phyloP scores from a whole-genome alignment of 2,797 vertebrate species.

The Pipistrellus kuhlii region DNA sequence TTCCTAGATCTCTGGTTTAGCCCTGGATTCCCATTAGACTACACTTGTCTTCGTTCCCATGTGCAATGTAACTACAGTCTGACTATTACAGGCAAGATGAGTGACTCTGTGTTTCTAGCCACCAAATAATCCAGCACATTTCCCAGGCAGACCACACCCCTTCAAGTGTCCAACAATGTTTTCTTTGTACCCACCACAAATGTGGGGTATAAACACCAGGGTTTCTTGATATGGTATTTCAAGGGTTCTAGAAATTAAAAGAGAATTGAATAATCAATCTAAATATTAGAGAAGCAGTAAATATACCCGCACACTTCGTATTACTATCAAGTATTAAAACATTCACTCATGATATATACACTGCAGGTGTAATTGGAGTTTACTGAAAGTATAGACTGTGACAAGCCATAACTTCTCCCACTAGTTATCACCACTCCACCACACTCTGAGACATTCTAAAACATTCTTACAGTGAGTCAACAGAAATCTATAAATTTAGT shows the following conservation, averaged over 20 bases:
- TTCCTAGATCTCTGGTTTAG: background rate
- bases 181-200: background rate
- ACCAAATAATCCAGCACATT: background rate
- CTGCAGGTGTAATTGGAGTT: conserved; percentile 57
- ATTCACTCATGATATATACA: conserved; percentile 43
- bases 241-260: background rate
- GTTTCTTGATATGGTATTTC: background rate
- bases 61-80: background rate
- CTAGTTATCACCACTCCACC: conserved; percentile 70
- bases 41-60: background rate
- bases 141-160: background rate
- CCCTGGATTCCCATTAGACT: background rate
- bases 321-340: conserved; percentile 28
- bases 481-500: conserved; percentile 71
- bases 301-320: background rate
- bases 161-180: background rate
- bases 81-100: background rate
- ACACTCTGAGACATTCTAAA: conserved; percentile 70
- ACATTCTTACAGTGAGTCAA: conserved; percentile 53
- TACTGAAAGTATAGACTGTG: conserved; percentile 66
- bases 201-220: background rate
- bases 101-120: background rate
- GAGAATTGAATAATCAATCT: background rate
- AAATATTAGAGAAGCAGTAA: background rate
- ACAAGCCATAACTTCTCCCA: conserved; percentile 69